These are phyloP conservation scores for Ormyrus rosae DNA, from an alignment of 2,888 invertebrate genomes.

Conservation along the genomic window DNA sequence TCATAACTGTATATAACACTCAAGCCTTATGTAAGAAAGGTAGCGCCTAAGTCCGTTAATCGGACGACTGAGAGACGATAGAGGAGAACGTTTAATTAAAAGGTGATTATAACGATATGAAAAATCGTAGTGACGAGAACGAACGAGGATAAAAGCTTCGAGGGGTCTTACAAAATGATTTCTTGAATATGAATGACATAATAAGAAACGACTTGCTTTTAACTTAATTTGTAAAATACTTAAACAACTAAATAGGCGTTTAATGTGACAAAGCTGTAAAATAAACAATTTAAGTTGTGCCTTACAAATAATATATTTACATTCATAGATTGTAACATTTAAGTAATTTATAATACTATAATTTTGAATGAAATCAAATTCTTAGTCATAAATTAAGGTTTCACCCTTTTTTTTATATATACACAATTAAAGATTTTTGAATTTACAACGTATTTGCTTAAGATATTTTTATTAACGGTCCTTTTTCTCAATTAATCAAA, in stretches of 20 bases:
- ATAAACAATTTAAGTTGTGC: constrained; percentile 58
- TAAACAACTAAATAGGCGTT: constrained; percentile 42
- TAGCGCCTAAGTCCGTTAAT: constrained; percentile 52
- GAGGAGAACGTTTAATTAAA: constrained; percentile 41
- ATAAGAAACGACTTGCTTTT: constrained; percentile 47
- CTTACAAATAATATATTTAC: constrained; percentile 57
- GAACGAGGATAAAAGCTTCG: background rate
- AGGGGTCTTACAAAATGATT: constrained; percentile 29
- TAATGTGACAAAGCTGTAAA: constrained; percentile 52
- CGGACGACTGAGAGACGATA: constrained; percentile 43
- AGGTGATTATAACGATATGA: constrained; percentile 33
- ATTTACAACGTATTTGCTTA: constrained; percentile 33
- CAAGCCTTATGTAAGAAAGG: constrained; percentile 64
- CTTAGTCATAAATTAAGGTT: constrained; percentile 55
- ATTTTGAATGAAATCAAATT: constrained; percentile 49
- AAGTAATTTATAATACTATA: constrained; percentile 54
- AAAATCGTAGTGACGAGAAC: background rate
- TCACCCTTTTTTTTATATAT: constrained; percentile 30
- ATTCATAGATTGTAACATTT: constrained; percentile 50
- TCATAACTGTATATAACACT: constrained; percentile 67
- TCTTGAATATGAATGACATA: constrained; percentile 9
- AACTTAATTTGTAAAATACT: constrained; percentile 56
- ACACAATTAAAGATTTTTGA: constrained; percentile 32
- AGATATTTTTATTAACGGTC: constrained; percentile 39
- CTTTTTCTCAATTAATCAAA: constrained; percentile 30